Evolutionary conservation across 2,888 invertebrate genomes (phyloP), one percentile per base, ranked within the genome.

Genomic region (Zygaena filipendulae): DNA sequence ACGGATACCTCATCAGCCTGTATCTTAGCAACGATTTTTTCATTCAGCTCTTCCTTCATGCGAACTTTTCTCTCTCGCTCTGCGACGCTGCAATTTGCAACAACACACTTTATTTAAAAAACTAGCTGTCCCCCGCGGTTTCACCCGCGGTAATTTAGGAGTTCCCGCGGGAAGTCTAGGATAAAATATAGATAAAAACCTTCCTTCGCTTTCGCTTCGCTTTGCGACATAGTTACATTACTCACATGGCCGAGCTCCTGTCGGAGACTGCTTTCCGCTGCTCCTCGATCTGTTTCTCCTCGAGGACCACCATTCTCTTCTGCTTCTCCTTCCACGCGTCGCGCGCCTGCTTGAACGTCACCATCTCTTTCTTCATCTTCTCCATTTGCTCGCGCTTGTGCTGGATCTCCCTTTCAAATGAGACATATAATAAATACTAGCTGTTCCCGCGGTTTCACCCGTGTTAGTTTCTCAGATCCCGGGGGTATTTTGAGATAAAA

Each of bases 331-430:
- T 72, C 84, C 81, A 84, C 2, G 69, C 69, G 1, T 62, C 57
- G n/a, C 82, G 71, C 0, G 82, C 81, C 22, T 53, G 45, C 29
- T 79, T 56, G 43, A 81, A 84, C 3, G 71, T 67, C 19, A 60
- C 52, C 71, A 85, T 84, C 46, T 86, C 85, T 2, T 62, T 53
- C 11, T 69, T 67, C 11, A 81, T 70, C 41, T 72, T 80, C 35
- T 72, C 67, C 34, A 59, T 80, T 31, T 62, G 68, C 1, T 70
- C 67, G 27, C 62, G 70, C 39, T 81, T 83, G 20, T 82, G 75
- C 38, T 77, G 51, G 0, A 80, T 42, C 41, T 81, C 82, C 33
- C 84, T 83, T 23, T 19, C 10, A 20, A 4, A 6, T 11, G 11
- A 21, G 23, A 12, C 16, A 9, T 13, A 11, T 21, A 2, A 13